These are phyloP conservation scores for Myotis daubentonii DNA, from an alignment of 2,797 vertebrate species.

Conservation along the genomic window DNA sequence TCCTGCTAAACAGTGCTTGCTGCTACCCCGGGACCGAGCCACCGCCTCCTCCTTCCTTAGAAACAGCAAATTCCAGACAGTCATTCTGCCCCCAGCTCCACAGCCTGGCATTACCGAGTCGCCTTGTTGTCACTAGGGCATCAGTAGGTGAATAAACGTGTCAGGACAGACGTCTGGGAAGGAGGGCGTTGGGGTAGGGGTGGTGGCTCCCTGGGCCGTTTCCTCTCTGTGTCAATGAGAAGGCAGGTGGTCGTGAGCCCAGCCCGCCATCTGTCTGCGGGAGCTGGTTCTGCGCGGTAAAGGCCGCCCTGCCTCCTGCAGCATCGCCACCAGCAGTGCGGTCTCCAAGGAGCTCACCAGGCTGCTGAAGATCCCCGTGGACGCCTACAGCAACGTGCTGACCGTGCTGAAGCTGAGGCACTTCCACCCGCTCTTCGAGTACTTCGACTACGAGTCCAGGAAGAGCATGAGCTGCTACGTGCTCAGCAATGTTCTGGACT, in stretches of 20 bases:
- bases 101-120: background rate
- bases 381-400: constrained; percentile 97
- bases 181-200: background rate
- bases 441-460: constrained; percentile 98
- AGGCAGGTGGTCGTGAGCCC: background rate
- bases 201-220: background rate
- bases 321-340: constrained; percentile 98
- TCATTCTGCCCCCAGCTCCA: background rate
- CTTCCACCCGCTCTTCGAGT: constrained; percentile 98
- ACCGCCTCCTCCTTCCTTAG: background rate
- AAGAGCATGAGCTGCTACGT: constrained; percentile 99
- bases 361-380: constrained; percentile 97
- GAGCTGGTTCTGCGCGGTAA: constrained; percentile 46
- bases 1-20: background rate
- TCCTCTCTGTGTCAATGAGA: constrained; percentile 14
- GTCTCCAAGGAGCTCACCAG: constrained; percentile 98
- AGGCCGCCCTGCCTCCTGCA: constrained; percentile 79
- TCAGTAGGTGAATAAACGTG: background rate
- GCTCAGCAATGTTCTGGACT: constrained; percentile 96
- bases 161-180: background rate
- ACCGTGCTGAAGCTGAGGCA: constrained; percentile 98
- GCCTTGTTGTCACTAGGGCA: background rate
- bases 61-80: background rate
- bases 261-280: background rate
- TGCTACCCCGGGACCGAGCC: background rate